Evolutionary conservation across 2,888 invertebrate species (phyloP).

Genomic region (Tinea pellionella): DNA sequence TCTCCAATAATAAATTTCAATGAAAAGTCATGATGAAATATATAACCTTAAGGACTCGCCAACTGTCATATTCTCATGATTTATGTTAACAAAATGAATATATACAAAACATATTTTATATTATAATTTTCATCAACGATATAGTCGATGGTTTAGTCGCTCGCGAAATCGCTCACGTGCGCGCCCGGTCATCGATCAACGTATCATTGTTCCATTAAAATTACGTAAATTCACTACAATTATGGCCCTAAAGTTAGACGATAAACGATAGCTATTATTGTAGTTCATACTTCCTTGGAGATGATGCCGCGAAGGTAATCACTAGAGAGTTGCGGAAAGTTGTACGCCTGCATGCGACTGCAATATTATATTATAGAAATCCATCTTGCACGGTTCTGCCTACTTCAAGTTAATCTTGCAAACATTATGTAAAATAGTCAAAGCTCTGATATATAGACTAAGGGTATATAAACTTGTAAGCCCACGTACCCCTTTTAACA

Average conservation of each 20-base stretch:
- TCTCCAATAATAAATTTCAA: background rate
- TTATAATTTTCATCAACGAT: background rate
- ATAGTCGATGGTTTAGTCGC: slow-evolving; percentile 1
- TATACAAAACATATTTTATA: background rate
- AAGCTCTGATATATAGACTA: too few relatives aligned
- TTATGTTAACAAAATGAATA: background rate
- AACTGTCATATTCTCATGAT: background rate
- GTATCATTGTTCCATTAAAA: slow-evolving; percentile 38
- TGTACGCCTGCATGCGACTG: background rate
- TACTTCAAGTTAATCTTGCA: background rate
- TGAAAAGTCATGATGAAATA: background rate
- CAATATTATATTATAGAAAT: background rate
- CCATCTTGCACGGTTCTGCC: background rate
- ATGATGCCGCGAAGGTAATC: slow-evolving; percentile 2
- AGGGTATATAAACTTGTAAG: too few relatives aligned
- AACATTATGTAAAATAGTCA: background rate
- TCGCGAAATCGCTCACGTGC: slow-evolving; percentile 18
- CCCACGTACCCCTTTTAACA: too few relatives aligned
- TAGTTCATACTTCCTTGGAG: slow-evolving; percentile 15
- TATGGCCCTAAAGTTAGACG: slow-evolving; percentile 23
- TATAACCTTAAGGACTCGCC: background rate
- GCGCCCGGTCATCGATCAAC: slow-evolving; percentile 27
- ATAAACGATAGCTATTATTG: slow-evolving; percentile 28
- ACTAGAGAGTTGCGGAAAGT: slow-evolving; percentile 5
- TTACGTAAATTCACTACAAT: slow-evolving; percentile 29